These are phyloP conservation scores for Tinamus guttatus DNA, from an alignment of 2,113 vertebrate genomes.

Conservation along the genomic window DNA sequence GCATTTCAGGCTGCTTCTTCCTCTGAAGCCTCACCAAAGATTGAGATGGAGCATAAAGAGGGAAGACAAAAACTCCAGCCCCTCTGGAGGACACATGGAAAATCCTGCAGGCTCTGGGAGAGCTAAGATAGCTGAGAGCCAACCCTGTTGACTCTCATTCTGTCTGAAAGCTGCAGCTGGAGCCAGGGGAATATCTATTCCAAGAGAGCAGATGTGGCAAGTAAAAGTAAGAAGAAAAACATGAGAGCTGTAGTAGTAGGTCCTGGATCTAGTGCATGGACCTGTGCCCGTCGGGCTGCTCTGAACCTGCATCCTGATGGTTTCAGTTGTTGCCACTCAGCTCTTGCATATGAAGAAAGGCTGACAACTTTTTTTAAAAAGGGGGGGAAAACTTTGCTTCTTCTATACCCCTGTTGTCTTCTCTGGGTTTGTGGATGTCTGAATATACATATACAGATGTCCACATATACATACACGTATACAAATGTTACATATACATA, in stretches of 20 bases:
- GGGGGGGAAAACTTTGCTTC: background rate
- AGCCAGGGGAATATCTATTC: slow-evolving; percentile 39
- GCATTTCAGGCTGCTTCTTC: background rate
- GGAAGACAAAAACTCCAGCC: background rate
- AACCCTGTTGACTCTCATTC: slow-evolving; percentile 1
- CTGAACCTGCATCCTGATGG: background rate
- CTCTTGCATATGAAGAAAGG: background rate
- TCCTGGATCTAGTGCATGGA: no score
- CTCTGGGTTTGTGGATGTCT: background rate
- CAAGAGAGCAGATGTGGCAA: background rate
- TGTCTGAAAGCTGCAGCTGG: slow-evolving; percentile 56
- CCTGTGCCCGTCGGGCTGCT: background rate
- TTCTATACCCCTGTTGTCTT: fast-evolving
- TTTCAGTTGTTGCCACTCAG: background rate
- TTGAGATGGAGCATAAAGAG: background rate
- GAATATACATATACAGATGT: no score
- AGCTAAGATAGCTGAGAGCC: slow-evolving; percentile 6
- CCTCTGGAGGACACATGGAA: background rate
- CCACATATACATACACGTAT: no score
- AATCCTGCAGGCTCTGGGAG: slow-evolving; percentile 25
- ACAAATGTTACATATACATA: no score
- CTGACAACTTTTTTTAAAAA: background rate
- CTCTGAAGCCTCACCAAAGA: background rate
- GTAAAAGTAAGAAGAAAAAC: background rate
- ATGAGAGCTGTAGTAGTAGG: background rate